Conservation (phyloP, 2,113 vertebrate species). For the Delphinus delphis region DNA sequence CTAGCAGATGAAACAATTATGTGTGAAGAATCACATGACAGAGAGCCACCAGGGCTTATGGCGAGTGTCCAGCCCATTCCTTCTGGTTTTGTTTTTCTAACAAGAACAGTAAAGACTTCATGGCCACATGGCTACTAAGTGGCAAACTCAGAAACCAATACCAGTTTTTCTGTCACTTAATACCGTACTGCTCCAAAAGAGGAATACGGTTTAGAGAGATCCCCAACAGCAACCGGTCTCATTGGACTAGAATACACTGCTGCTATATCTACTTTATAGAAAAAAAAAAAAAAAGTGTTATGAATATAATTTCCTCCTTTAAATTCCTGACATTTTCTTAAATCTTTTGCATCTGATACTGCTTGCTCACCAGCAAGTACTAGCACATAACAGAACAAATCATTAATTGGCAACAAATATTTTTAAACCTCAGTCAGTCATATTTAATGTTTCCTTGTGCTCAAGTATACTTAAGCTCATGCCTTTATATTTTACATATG, state of each 20-base stretch:
- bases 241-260: background rate
- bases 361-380: background rate
- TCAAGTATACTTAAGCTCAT: conserved; percentile 3
- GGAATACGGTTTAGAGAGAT: background rate
- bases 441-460: background rate
- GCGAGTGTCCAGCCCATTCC: background rate
- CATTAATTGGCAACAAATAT: background rate
- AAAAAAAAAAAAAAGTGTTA: background rate
- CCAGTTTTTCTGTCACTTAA: background rate
- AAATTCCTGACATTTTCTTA: background rate
- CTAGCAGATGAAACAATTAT: background rate
- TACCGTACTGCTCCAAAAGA: background rate
- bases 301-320: background rate
- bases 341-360: background rate
- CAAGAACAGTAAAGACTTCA: background rate
- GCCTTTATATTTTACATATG: background rate
- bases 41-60: background rate
- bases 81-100: background rate
- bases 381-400: background rate
- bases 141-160: background rate
- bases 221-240: background rate
- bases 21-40: background rate
- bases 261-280: background rate
- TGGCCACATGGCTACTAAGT: background rate
- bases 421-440: conserved; percentile 32